Percentiles rank a stretch among this genome's conserved stretches.
phyloP scores from a whole-genome alignment of 2,113 vertebrate species.

The Ictalurus punctatus region DNA sequence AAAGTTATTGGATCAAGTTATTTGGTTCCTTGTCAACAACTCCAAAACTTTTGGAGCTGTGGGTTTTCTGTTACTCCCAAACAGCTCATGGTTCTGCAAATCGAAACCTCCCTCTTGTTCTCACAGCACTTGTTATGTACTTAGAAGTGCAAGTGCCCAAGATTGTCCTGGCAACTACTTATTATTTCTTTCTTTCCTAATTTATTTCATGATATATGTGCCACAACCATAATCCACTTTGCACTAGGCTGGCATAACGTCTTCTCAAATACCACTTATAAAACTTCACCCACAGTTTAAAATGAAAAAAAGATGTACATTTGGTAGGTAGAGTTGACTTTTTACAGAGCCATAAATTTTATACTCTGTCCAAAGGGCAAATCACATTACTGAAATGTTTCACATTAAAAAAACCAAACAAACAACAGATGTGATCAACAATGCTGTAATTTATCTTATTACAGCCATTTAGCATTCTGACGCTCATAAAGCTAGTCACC shows the following conservation, averaged over 20 bases:
- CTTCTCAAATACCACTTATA: slow-evolving; percentile 29
- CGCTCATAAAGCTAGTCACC: slow-evolving; percentile 19
- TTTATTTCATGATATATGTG: slow-evolving; percentile 36
- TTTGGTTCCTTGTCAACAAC: slow-evolving; percentile 55
- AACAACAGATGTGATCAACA: slow-evolving; percentile 10
- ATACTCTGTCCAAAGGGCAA: not conserved
- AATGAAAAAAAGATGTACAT: not conserved
- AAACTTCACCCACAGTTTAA: slow-evolving; percentile 20
- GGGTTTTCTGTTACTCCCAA: slow-evolving; percentile 55
- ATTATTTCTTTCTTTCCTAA: not conserved
- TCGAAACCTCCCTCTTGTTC: slow-evolving; percentile 22
- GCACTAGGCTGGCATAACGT: slow-evolving; percentile 27
- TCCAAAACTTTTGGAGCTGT: slow-evolving; percentile 46
- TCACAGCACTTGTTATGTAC: slow-evolving; percentile 48
- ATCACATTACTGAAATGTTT: not conserved
- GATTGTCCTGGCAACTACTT: slow-evolving; percentile 35
- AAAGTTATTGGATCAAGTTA: slow-evolving; percentile 42
- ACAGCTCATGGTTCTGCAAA: slow-evolving; percentile 5
- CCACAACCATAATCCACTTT: slow-evolving; percentile 46
- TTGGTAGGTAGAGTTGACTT: slow-evolving; percentile 4
- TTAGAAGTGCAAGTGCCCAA: slow-evolving; percentile 39
- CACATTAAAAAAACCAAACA: not conserved
- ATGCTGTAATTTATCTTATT: not conserved
- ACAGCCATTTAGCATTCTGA: slow-evolving; percentile 16
- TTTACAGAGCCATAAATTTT: slow-evolving; percentile 4